Conservation (phyloP, 2,888 invertebrate species). For the Choristoneura rosaceana region DNA sequence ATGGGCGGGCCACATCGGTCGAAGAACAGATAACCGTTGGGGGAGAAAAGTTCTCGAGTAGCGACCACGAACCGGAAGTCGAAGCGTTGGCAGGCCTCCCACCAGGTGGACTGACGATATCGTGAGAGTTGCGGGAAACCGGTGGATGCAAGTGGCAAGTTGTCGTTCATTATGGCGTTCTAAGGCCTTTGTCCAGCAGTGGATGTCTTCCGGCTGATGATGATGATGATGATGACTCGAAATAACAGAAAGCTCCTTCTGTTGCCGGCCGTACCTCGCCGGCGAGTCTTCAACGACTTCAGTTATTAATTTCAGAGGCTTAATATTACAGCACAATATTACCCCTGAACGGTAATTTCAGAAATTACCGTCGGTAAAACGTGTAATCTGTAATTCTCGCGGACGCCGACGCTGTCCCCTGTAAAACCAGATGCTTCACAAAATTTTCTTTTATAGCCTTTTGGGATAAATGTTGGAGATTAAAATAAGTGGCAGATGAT, state of each 20-base stretch:
- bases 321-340: slow-evolving; percentile 41
- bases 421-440: slow-evolving; percentile 31
- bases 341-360: slow-evolving; percentile 37
- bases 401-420: slow-evolving; percentile 5
- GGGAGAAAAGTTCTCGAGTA: too few relatives aligned
- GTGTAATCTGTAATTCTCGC: slow-evolving; percentile 40
- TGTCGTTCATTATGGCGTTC: too few relatives aligned
- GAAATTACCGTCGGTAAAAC: slow-evolving; percentile 39
- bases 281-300: slow-evolving; percentile 30
- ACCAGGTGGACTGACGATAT: too few relatives aligned
- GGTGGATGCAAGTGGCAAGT: too few relatives aligned
- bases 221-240: too few relatives aligned
- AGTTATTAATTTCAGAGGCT: slow-evolving; percentile 41
- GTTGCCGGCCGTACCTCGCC: neutral
- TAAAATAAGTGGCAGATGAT: slow-evolving; percentile 34
- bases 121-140: too few relatives aligned
- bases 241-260: neutral
- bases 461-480: slow-evolving; percentile 25
- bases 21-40: too few relatives aligned
- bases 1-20: too few relatives aligned
- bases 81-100: too few relatives aligned
- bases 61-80: too few relatives aligned
- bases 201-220: too few relatives aligned
- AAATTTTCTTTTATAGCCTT: slow-evolving; percentile 37
- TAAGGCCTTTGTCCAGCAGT: too few relatives aligned